These are phyloP conservation scores for Pyxicephalus adspersus DNA, from an alignment of 2,113 vertebrate genomes.

Conservation along the genomic window DNA sequence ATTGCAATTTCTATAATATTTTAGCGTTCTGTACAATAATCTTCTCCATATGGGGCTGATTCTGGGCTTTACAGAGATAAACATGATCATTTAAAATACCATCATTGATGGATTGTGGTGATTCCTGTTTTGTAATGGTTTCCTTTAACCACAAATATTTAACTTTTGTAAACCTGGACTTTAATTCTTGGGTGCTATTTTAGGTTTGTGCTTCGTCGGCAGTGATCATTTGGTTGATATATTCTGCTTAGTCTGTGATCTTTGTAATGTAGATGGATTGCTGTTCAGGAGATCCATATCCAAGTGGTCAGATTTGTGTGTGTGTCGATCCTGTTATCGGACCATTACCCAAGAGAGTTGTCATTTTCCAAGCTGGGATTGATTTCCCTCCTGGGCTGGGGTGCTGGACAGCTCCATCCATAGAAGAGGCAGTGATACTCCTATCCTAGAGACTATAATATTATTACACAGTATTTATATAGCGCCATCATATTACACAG, in stretches of 20 bases:
- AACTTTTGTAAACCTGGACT: too few relatives aligned
- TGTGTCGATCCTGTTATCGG: conserved; percentile 1
- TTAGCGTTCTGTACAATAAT: too few relatives aligned
- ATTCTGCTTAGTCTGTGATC: conserved; percentile 3
- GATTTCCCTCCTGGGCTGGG: background rate
- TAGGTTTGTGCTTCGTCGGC: background rate
- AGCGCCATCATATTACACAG: too few relatives aligned
- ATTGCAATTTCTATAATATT: too few relatives aligned
- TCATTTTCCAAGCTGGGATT: conserved; percentile 29
- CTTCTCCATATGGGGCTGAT: too few relatives aligned
- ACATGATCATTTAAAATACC: too few relatives aligned
- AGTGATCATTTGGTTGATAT: too few relatives aligned
- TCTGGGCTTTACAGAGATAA: too few relatives aligned
- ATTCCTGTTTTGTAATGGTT: too few relatives aligned
- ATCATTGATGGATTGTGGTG: too few relatives aligned
- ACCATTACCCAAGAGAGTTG: conserved; percentile 31
- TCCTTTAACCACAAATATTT: too few relatives aligned
- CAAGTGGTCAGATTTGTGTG: conserved; percentile 10
- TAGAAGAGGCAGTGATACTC: background rate
- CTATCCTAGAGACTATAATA: background rate
- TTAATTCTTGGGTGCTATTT: background rate
- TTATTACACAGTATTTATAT: too few relatives aligned
- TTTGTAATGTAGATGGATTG: background rate
- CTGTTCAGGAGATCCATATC: background rate
- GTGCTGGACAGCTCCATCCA: conserved; percentile 3